Percentiles rank a stretch among this genome's conserved stretches.
Conservation (phyloP, 1,140 invertebrate genomes). For the Amyelois transitella region DNA sequence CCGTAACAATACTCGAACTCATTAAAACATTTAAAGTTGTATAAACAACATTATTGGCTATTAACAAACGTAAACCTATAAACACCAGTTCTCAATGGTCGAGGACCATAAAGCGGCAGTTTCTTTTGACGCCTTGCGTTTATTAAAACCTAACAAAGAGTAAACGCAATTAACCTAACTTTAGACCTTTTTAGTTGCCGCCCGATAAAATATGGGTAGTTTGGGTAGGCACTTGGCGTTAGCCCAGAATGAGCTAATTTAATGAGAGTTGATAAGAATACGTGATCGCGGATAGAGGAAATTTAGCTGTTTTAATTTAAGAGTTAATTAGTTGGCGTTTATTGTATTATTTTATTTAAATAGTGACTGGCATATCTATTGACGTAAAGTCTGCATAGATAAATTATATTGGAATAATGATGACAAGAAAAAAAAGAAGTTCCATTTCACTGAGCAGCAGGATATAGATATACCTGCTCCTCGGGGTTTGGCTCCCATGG, state of each 20-base stretch:
- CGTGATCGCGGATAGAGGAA: too few relatives aligned
- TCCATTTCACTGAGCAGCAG: too few relatives aligned
- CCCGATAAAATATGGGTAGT: conserved; percentile 1
- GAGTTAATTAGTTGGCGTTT: too few relatives aligned
- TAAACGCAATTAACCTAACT: conserved; percentile 23
- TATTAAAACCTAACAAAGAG: conserved; percentile 55
- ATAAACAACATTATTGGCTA: neutral
- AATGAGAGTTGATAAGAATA: neutral
- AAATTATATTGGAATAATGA: too few relatives aligned
- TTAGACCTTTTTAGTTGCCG: conserved; percentile 39
- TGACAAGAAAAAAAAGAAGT: too few relatives aligned
- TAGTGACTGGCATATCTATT: too few relatives aligned
- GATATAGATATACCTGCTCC: too few relatives aligned
- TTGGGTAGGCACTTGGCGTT: neutral
- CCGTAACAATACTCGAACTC: conserved; percentile 1
- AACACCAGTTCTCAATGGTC: conserved; percentile 33
- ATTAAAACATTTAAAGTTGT: neutral
- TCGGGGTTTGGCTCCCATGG: too few relatives aligned
- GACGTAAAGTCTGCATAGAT: too few relatives aligned
- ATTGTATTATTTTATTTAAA: too few relatives aligned
- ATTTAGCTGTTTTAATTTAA: too few relatives aligned
- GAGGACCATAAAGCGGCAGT: conserved; percentile 41
- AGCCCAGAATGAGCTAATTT: neutral
- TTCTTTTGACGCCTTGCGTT: conserved; percentile 59
- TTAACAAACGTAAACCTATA: neutral